These are phyloP conservation scores for Bagarius yarrelli DNA, from an alignment of 2,113 vertebrate genomes.

Conservation along the genomic window DNA sequence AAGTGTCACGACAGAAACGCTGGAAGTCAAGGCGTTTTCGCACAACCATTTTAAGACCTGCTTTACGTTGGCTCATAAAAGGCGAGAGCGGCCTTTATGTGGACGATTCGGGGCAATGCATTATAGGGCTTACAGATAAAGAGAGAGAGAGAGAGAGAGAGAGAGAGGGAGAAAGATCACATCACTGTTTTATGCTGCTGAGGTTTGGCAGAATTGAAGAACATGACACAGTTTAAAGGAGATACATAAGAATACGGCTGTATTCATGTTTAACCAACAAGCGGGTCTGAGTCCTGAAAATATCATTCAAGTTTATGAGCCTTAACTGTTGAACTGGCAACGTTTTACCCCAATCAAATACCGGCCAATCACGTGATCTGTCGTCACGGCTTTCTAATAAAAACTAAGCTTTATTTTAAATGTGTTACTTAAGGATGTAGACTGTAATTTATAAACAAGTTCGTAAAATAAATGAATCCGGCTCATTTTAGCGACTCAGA, in stretches of 20 bases:
- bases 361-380: neutral
- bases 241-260: neutral
- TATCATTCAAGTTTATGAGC: neutral
- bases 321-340: neutral
- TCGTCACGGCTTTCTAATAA: neutral
- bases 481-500: too few relatives aligned
- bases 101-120: slow-evolving; percentile 41
- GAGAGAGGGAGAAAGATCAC: slow-evolving; percentile 21
- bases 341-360: neutral
- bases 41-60: slow-evolving; percentile 38
- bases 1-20: slow-evolving; percentile 53
- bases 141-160: slow-evolving; percentile 8
- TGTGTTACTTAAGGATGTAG: neutral
- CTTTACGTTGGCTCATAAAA: slow-evolving; percentile 45
- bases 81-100: slow-evolving; percentile 42
- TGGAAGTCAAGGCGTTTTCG: slow-evolving; percentile 40
- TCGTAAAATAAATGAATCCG: too few relatives aligned
- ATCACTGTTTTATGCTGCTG: slow-evolving; percentile 33
- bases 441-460: neutral
- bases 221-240: slow-evolving; percentile 29
- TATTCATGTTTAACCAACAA: slow-evolving; percentile 2
- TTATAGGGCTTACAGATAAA: slow-evolving; percentile 35
- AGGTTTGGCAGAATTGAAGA: slow-evolving; percentile 31
- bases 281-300: slow-evolving; percentile 9
- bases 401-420: neutral